Conservation (phyloP, 2,888 invertebrate species). For the Pristionchus maxplancki region DNA sequence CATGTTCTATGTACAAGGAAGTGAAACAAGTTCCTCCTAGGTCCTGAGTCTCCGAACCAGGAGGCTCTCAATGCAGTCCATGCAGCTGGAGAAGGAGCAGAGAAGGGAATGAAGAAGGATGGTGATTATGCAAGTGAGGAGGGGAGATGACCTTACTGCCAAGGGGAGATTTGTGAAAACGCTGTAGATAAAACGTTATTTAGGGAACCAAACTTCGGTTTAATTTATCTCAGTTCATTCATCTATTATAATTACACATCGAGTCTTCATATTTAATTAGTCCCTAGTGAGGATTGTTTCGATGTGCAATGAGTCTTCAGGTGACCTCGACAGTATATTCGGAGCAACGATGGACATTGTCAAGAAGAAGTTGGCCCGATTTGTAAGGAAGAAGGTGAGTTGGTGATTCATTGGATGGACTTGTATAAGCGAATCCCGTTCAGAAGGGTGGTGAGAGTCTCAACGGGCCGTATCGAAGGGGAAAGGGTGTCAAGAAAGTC, state of each 20-base stretch:
- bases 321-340: neutral
- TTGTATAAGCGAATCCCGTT: neutral
- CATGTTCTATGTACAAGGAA: too few relatives aligned
- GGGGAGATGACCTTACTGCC: neutral
- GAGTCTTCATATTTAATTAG: too few relatives aligned
- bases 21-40: neutral
- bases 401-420: too few relatives aligned
- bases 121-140: neutral
- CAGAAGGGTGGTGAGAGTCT: neutral
- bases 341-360: neutral
- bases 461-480: slow-evolving; percentile 7
- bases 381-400: neutral
- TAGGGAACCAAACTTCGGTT: too few relatives aligned
- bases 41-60: neutral
- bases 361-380: neutral
- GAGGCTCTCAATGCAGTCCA: neutral
- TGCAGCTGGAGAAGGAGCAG: slow-evolving; percentile 29
- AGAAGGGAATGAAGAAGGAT: neutral
- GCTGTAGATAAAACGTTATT: too few relatives aligned
- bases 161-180: too few relatives aligned
- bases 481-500: neutral
- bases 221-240: too few relatives aligned
- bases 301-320: neutral
- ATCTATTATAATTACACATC: too few relatives aligned
- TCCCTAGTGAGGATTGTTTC: too few relatives aligned